A percentile compares a stretch with the other conserved stretches of the same genome.
These are phyloP conservation scores for Hypena proboscidalis DNA, from an alignment of 2,888 invertebrate genomes.

Conservation along the genomic window DNA sequence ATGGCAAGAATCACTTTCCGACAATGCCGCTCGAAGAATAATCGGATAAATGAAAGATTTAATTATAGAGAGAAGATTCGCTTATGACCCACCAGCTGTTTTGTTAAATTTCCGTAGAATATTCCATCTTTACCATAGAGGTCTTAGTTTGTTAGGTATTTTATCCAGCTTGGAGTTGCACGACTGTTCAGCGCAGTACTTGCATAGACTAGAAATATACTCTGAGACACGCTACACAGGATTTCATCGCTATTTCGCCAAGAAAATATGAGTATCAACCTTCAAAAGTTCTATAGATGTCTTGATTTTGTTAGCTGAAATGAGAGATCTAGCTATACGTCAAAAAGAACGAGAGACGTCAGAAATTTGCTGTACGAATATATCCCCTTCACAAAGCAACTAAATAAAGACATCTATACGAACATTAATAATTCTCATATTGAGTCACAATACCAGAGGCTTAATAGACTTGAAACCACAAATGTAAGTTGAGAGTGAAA, in stretches of 20 bases:
- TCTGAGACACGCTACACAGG: too few species aligned
- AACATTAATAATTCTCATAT: too few species aligned
- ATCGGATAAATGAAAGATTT: slow-evolving; percentile 18
- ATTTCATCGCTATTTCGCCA: too few species aligned
- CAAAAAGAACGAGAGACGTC: slow-evolving; percentile 1
- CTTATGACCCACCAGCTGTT: slow-evolving; percentile 18
- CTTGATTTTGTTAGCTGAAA: too few species aligned
- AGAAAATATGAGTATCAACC: too few species aligned
- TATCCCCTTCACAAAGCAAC: too few species aligned
- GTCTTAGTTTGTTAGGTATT: slow-evolving; percentile 35
- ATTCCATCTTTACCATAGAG: slow-evolving; percentile 26
- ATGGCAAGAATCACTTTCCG: slow-evolving; percentile 23
- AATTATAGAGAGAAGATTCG: slow-evolving; percentile 20
- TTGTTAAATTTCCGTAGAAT: slow-evolving; percentile 17
- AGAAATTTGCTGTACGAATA: too few species aligned
- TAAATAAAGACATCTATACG: too few species aligned
- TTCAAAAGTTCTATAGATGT: too few species aligned
- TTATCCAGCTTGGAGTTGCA: slow-evolving; percentile 32
- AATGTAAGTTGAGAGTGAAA: too few species aligned
- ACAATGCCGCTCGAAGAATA: slow-evolving; percentile 11
- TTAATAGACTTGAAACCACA: too few species aligned
- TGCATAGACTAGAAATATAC: slow-evolving; percentile 23
- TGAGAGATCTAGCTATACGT: neutral
- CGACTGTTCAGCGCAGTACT: slow-evolving; percentile 22
- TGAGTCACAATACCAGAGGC: too few species aligned